A percentile compares a stretch with the other conserved stretches of the same genome.
Conservation (phyloP, 2,797 vertebrate genomes). For the Clarias laeviceps region DNA sequence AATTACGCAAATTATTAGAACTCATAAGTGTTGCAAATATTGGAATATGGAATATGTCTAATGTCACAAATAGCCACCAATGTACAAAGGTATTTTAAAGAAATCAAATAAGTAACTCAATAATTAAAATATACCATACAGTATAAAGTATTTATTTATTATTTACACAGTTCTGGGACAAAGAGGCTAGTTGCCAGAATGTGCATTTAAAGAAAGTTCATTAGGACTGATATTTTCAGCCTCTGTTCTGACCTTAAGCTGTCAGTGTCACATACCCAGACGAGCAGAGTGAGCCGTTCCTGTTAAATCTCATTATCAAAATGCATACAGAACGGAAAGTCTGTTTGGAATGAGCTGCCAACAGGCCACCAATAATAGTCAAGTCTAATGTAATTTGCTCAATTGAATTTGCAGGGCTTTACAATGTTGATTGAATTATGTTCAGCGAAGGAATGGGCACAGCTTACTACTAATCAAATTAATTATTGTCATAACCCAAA, state of each 20-base stretch:
- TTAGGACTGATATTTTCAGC: background rate
- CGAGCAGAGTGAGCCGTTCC: constrained; percentile 41
- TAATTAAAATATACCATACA: background rate
- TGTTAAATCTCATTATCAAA: constrained; percentile 56
- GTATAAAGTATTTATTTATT: background rate
- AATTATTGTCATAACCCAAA: constrained; percentile 61
- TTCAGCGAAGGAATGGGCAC: constrained; percentile 70
- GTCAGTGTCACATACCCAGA: constrained; percentile 33
- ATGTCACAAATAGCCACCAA: background rate
- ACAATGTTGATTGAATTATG: constrained; percentile 80
- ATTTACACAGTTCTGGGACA: background rate
- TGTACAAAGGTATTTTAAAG: background rate
- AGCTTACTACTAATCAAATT: constrained; percentile 73
- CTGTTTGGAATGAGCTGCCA: constrained; percentile 58
- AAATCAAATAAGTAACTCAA: background rate
- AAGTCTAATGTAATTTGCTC: constrained; percentile 76
- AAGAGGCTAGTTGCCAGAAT: background rate
- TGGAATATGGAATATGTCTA: background rate
- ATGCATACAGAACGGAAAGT: constrained; percentile 60
- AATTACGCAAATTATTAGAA: background rate
- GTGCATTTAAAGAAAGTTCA: background rate
- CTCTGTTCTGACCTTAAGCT: constrained; percentile 36
- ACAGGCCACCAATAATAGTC: constrained; percentile 64
- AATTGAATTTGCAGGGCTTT: constrained; percentile 76
- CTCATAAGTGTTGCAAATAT: background rate